phyloP scores from a whole-genome alignment of 2,888 invertebrate genomes.

The Mallateleia sp. region DNA sequence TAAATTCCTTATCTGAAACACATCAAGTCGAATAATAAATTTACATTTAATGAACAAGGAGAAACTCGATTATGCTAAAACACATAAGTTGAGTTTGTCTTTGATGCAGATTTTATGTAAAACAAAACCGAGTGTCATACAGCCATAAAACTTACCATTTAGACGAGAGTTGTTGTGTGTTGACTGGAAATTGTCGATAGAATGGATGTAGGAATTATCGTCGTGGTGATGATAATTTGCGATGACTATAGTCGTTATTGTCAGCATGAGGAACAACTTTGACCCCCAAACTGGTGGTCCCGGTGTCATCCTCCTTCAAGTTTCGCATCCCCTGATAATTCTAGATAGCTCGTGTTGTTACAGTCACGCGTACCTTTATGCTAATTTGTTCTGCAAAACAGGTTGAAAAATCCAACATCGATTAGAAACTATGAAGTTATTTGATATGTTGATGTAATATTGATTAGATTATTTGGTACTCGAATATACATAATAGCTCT shows the following conservation, averaged over 20 bases:
- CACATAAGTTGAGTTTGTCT: slow-evolving; percentile 41
- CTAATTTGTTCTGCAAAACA: slow-evolving; percentile 36
- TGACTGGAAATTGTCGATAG: slow-evolving; percentile 60
- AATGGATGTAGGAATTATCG: slow-evolving; percentile 81
- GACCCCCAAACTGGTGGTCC: no score
- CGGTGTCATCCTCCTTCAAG: slow-evolving; percentile 84
- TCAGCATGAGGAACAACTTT: slow-evolving; percentile 78
- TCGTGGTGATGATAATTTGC: slow-evolving; percentile 87
- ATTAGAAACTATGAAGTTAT: background rate
- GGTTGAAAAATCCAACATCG: background rate
- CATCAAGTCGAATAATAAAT: no score
- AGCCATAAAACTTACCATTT: slow-evolving; percentile 66
- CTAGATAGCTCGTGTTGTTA: slow-evolving; percentile 61
- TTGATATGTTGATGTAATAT: background rate
- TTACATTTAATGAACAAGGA: no score
- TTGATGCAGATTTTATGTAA: slow-evolving; percentile 56
- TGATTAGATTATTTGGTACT: background rate
- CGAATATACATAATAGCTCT: background rate
- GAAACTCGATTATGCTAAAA: slow-evolving; percentile 51
- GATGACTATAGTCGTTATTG: slow-evolving; percentile 87
- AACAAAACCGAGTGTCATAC: slow-evolving; percentile 32
- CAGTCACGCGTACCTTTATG: slow-evolving; percentile 48
- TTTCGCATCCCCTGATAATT: slow-evolving; percentile 87
- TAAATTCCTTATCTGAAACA: no score
- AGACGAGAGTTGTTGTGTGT: slow-evolving; percentile 59